Evolutionary conservation across 2,113 vertebrate genomes (phyloP).

Genomic region (Notechis scutatus): DNA sequence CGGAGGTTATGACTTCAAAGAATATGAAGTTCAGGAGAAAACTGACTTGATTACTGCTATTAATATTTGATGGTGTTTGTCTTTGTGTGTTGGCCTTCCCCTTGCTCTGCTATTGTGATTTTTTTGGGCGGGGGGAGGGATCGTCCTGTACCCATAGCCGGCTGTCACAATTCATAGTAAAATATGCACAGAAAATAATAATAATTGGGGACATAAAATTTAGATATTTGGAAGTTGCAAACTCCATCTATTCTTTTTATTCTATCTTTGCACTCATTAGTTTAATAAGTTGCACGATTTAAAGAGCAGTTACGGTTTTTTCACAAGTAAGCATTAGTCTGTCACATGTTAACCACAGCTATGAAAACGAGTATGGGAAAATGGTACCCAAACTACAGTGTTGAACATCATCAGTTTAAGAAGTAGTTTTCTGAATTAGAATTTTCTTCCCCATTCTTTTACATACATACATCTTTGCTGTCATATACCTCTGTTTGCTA

Average conservation of each 20-base stretch:
- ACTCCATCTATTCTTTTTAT: not conserved
- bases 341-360: slow-evolving; percentile 69
- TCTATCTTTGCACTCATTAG: not conserved
- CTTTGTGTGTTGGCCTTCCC: slow-evolving; percentile 15
- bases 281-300: not conserved
- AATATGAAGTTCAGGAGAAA: not conserved
- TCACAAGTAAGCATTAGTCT: slow-evolving; percentile 60
- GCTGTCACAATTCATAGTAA: slow-evolving; percentile 1
- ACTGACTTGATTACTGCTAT: slow-evolving; percentile 26
- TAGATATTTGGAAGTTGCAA: slow-evolving; percentile 13
- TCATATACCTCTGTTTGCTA: not conserved
- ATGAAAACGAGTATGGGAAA: slow-evolving; percentile 60
- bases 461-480: not conserved
- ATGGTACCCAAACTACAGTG: slow-evolving; percentile 37
- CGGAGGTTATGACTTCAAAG: slow-evolving; percentile 8
- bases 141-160: not conserved
- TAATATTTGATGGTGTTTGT: slow-evolving; percentile 54
- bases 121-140: not conserved
- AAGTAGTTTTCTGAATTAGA: slow-evolving; percentile 36
- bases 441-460: not conserved
- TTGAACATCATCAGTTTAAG: slow-evolving; percentile 30
- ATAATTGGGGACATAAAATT: slow-evolving; percentile 7
- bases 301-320: slow-evolving; percentile 56
- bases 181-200: slow-evolving; percentile 27
- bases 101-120: slow-evolving; percentile 28